Conservation (phyloP, 23 tunicate species). For the Styela plicata region DNA sequence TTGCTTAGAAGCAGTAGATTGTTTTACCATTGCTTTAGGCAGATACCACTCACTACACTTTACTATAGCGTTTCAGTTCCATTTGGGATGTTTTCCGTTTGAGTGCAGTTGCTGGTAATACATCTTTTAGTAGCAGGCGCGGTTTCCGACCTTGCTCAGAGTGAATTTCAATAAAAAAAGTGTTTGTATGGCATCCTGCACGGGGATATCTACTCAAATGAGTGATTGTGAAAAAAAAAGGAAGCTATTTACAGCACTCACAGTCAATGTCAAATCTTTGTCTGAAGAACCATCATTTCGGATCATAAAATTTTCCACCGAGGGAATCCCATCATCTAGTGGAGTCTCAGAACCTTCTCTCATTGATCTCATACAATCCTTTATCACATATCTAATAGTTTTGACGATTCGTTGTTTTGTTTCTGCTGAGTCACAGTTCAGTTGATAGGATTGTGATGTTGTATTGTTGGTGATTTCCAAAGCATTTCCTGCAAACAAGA, state of each 20-base stretch:
- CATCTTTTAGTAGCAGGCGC: no score
- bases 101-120: no score
- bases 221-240: no score
- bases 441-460: neutral
- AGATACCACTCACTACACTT: no score
- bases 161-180: no score
- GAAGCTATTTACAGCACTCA: neutral
- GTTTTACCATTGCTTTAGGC: no score
- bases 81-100: no score
- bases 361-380: neutral
- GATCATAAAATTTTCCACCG: neutral
- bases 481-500: neutral
- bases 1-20: no score
- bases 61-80: no score
- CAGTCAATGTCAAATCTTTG: neutral
- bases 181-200: no score
- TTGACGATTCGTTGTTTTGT: conserved; percentile 20
- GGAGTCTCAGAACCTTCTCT: neutral
- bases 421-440: neutral
- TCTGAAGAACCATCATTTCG: neutral
- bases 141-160: no score
- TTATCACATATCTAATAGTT: conserved; percentile 1
- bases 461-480: neutral
- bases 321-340: neutral
- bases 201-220: no score